Evolutionary conservation across 2,888 invertebrate species (phyloP).

Genomic region (Geotrupes spiniger): DNA sequence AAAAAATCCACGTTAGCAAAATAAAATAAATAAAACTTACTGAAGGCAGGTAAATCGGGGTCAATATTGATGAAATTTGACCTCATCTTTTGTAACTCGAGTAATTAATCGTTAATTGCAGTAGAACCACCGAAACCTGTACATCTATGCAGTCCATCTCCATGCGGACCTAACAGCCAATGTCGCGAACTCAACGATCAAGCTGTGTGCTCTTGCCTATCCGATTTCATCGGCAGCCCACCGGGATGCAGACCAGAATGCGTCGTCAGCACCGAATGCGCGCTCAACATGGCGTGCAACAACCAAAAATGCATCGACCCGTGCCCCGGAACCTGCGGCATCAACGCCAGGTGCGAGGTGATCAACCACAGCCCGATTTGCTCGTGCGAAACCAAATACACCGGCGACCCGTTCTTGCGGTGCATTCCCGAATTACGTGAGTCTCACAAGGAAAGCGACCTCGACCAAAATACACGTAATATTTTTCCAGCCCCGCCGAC

Average conservation of each 20-base stretch:
- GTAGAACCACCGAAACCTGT: constrained; percentile 34
- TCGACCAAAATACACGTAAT: no score
- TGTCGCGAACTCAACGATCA: constrained; percentile 68
- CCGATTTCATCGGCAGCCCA: constrained; percentile 70
- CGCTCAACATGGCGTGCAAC: constrained; percentile 74
- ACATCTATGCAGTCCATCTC: constrained; percentile 72
- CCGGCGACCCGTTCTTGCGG: constrained; percentile 78
- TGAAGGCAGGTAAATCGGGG: no score
- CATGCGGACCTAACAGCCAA: constrained; percentile 79
- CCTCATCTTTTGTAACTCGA: no score
- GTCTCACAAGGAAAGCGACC: no score
- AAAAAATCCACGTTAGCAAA: no score
- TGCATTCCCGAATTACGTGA: constrained; percentile 56
- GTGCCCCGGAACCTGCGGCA: constrained; percentile 77
- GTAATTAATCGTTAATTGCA: not conserved
- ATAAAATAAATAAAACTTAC: no score
- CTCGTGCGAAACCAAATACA: constrained; percentile 68
- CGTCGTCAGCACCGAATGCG: constrained; percentile 77
- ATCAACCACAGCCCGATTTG: constrained; percentile 82
- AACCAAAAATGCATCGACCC: constrained; percentile 81
- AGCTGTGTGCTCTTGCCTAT: constrained; percentile 76
- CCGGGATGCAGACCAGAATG: constrained; percentile 84
- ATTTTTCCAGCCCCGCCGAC: constrained; percentile 22
- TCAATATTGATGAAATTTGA: no score
- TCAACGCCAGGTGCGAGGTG: constrained; percentile 73